Percentiles rank a stretch among this genome's conserved stretches.
phyloP scores from a whole-genome alignment of 2,888 invertebrate genomes.

The Amblyjoppa fuscipennis region DNA sequence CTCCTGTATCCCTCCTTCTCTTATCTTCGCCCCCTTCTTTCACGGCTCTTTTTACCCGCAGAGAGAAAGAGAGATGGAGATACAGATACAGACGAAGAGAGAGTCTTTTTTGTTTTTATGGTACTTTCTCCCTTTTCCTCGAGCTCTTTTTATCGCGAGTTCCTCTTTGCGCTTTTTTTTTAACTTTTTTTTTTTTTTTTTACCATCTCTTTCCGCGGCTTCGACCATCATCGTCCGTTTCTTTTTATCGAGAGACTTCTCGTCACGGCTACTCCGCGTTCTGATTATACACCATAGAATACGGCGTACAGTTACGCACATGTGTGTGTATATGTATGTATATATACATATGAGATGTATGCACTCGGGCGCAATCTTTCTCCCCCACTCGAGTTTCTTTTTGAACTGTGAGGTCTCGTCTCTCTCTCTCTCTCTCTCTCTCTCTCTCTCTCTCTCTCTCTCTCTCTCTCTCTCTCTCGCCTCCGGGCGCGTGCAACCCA shows the following conservation, averaged over 20 bases:
- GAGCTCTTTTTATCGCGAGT: slow-evolving; percentile 62
- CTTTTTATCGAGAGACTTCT: slow-evolving; percentile 64
- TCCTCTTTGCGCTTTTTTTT: slow-evolving; percentile 27
- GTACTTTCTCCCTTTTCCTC: slow-evolving; percentile 31
- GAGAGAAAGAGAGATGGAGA: slow-evolving; percentile 57
- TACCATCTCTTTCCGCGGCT: slow-evolving; percentile 44
- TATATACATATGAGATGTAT: neutral
- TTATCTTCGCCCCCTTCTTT: slow-evolving; percentile 64
- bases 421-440: slow-evolving; percentile 62
- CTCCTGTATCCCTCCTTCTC: slow-evolving; percentile 25
- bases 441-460: slow-evolving; percentile 61
- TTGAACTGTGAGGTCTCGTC: slow-evolving; percentile 55
- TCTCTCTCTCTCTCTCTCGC: slow-evolving; percentile 61
- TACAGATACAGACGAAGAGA: slow-evolving; percentile 55
- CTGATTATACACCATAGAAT: slow-evolving; percentile 58
- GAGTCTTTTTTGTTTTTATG: slow-evolving; percentile 33
- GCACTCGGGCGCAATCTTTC: neutral
- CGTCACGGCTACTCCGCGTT: slow-evolving; percentile 61
- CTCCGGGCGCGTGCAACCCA: slow-evolving; percentile 60
- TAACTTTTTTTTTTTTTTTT: slow-evolving; percentile 49
- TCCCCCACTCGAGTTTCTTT: slow-evolving; percentile 35
- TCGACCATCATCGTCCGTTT: slow-evolving; percentile 37
- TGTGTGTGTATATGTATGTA: neutral
- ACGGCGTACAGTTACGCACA: slow-evolving; percentile 18
- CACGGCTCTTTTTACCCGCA: slow-evolving; percentile 59